These are phyloP conservation scores for Tretioscincus oriximinensis DNA, from an alignment of 2,113 vertebrate genomes.

Conservation along the genomic window DNA sequence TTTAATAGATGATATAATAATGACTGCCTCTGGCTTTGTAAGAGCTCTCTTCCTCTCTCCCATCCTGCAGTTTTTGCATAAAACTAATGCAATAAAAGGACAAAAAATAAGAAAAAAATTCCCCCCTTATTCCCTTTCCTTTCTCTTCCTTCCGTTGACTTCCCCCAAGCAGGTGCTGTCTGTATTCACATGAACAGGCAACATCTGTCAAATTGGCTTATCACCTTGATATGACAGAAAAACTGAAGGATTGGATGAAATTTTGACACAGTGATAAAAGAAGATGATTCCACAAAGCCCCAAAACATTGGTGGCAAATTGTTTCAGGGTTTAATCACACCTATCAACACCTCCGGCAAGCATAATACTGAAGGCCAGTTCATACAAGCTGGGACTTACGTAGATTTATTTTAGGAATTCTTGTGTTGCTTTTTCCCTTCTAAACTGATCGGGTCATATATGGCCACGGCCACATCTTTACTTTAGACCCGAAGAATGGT, in stretches of 20 bases:
- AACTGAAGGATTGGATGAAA: neutral
- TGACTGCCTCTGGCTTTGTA: constrained; percentile 65
- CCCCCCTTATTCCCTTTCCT: neutral
- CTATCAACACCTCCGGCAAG: no score
- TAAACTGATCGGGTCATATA: no score
- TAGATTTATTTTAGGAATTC: no score
- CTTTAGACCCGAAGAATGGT: no score
- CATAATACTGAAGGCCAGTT: no score
- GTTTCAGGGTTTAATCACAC: no score
- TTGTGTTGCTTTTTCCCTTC: no score
- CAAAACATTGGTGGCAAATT: constrained; percentile 26
- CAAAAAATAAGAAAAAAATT: neutral
- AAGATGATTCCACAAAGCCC: constrained; percentile 11
- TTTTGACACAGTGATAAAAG: constrained; percentile 26
- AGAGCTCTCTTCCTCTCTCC: constrained; percentile 58
- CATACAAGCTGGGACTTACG: no score
- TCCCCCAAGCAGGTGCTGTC: constrained; percentile 12
- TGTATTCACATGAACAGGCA: constrained; percentile 38
- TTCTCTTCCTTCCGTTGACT: constrained; percentile 1
- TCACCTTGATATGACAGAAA: constrained; percentile 16
- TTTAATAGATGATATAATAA: constrained; percentile 66
- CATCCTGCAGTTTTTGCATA: constrained; percentile 60
- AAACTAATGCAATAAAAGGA: constrained; percentile 27
- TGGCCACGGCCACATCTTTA: no score
- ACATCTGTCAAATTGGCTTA: constrained; percentile 35